Percentiles rank a stretch among this genome's conserved stretches.
Evolutionary conservation across 2,113 vertebrate species (phyloP).

Genomic region (Zosterops borbonicus): DNA sequence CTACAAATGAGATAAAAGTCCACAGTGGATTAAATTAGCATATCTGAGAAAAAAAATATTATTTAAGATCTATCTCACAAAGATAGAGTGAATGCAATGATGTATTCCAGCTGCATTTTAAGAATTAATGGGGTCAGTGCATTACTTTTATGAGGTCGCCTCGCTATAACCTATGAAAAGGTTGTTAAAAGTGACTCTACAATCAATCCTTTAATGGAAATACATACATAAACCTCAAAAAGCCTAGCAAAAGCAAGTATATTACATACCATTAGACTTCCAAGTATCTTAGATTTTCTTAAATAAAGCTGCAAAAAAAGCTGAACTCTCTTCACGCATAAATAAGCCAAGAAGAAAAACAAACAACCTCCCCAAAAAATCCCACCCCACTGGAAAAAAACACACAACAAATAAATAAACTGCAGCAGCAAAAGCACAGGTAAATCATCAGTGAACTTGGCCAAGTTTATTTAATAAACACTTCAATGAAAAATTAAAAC

Average conservation of each 20-base stretch:
- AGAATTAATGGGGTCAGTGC: background rate
- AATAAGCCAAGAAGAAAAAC: background rate
- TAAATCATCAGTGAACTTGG: background rate
- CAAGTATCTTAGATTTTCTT: background rate
- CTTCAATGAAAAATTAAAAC: constrained; percentile 20
- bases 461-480: background rate
- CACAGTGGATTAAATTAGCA: background rate
- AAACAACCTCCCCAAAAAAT: accelerated
- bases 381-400: background rate
- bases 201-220: background rate
- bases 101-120: background rate
- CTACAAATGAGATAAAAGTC: background rate
- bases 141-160: background rate
- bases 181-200: background rate
- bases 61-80: background rate
- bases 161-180: background rate
- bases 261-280: background rate
- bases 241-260: background rate
- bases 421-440: background rate
- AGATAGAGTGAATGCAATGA: background rate
- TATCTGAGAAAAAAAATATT: background rate
- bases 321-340: background rate
- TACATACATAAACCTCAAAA: background rate
- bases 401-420: background rate
- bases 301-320: background rate